Percentiles rank a stretch among this genome's conserved stretches.
Evolutionary conservation across 1,140 invertebrate genomes (phyloP).

Genomic region (Agrilus planipennis): DNA sequence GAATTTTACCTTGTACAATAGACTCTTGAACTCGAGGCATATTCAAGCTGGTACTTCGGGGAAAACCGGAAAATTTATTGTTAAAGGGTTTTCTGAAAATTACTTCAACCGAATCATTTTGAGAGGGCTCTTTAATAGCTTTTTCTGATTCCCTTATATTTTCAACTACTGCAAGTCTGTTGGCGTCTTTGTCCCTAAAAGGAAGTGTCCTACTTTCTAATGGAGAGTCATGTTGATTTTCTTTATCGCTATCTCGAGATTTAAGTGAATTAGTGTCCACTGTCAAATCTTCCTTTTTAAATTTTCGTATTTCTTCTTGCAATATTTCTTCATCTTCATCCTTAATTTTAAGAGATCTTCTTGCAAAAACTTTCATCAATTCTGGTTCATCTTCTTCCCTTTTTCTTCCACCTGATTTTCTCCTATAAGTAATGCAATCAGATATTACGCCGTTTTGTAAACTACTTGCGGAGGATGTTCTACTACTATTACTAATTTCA

Average conservation of each 20-base stretch:
- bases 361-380: constrained; percentile 66
- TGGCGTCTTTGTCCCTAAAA: constrained; percentile 29
- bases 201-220: constrained; percentile 31
- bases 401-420: constrained; percentile 40
- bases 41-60: constrained; percentile 21
- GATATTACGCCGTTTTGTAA: constrained; percentile 3
- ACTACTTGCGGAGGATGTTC: constrained; percentile 8
- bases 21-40: constrained; percentile 14
- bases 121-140: constrained; percentile 14
- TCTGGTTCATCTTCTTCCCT: constrained; percentile 51
- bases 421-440: constrained; percentile 39
- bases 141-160: constrained; percentile 22
- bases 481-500: too few relatives aligned
- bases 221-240: constrained; percentile 42
- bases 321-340: constrained; percentile 47
- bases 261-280: constrained; percentile 28
- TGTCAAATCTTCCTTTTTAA: constrained; percentile 17
- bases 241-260: constrained; percentile 53
- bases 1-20: constrained; percentile 14
- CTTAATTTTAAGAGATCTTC: constrained; percentile 61
- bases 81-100: constrained; percentile 17
- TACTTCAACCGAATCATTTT: constrained; percentile 21
- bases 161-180: constrained; percentile 21
- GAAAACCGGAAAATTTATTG: constrained; percentile 12
- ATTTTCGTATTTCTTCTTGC: constrained; percentile 36